Percentiles rank a stretch among this genome's conserved stretches.
These are phyloP conservation scores for Cephalopterus ornatus DNA, from an alignment of 2,113 vertebrate species.

Conservation along the genomic window DNA sequence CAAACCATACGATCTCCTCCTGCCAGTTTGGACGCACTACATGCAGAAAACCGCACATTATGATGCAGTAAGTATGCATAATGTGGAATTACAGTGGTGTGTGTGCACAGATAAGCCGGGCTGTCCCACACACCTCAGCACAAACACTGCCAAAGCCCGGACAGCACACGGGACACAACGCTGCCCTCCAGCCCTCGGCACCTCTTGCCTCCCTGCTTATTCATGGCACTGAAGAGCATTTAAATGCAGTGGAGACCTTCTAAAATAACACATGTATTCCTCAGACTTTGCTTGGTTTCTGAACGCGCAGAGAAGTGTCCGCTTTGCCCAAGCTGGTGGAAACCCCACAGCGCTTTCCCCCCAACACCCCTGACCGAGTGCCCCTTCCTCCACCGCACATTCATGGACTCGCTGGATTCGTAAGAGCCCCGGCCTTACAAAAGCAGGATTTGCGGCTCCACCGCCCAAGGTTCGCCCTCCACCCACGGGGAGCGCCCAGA, in stretches of 20 bases:
- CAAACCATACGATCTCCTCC: fast-evolving
- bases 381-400: background rate
- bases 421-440: background rate
- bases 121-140: background rate
- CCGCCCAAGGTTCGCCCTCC: background rate
- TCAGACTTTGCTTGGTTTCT: fast-evolving
- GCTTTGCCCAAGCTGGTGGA: fast-evolving
- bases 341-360: fast-evolving
- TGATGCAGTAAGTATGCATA: background rate
- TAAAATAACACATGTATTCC: fast-evolving
- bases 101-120: fast-evolving
- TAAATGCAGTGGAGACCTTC: fast-evolving
- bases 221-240: fast-evolving
- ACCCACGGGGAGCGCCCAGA: background rate
- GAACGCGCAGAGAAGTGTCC: fast-evolving
- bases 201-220: background rate
- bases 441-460: background rate
- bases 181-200: background rate
- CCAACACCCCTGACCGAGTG: fast-evolving
- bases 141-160: background rate
- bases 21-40: fast-evolving
- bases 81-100: fast-evolving
- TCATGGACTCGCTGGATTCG: background rate
- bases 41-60: fast-evolving
- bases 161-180: fast-evolving